Base-by-base conservation (phyloP, 2,888 invertebrate genomes). In the Athetis lepigone region DNA sequence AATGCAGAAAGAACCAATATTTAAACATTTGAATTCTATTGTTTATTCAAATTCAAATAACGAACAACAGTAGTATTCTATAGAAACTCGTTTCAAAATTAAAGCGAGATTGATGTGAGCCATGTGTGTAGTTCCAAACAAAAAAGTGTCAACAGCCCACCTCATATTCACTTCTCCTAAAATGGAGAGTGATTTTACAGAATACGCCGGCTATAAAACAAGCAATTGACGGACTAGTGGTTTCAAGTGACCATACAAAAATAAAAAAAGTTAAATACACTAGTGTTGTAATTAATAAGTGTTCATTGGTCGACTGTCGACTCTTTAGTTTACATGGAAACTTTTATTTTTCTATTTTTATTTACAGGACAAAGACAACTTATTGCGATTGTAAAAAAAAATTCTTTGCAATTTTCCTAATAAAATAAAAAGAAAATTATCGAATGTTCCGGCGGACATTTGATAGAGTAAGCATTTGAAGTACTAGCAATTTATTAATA, bases 261-360 rank as follows among this genome's bases (percentile, higher is more conserved):
- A 62, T 62, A 67, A 67, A 52, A 21, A 8, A 23, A 56, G 46
- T 55, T 4, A 29, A 47, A 70, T 68, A 67, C 57, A 29, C 33
- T 37, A 8, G 40, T 16, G 29, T 9, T 25, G 61, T 69, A 63
- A 76, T 79, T 79, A 79, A 77, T 72, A 67, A 61, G 43, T 49
- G 66, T 50, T 60, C 65, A 46, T 21, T 43, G 43, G 74, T 77
- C 74, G 80, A 70, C 78, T 66, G 61, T 52, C n/a, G 21, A n/a
- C 50, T 58, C 49, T 78, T 70, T 67, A n/a, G 64, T 70, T 51
- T 57, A 67, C 58, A 74, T 77, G 74, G 77, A 29, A 29, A 29
- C 0, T 62, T 54, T 70, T 67, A 51, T 13, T 62, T 23, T 55
- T 49, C 55, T 60, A 60, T 68, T 75, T 67, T 40, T 39, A 59